Evolutionary conservation across 1,140 invertebrate species (phyloP).

Genomic region (Archivesica marissinica): DNA sequence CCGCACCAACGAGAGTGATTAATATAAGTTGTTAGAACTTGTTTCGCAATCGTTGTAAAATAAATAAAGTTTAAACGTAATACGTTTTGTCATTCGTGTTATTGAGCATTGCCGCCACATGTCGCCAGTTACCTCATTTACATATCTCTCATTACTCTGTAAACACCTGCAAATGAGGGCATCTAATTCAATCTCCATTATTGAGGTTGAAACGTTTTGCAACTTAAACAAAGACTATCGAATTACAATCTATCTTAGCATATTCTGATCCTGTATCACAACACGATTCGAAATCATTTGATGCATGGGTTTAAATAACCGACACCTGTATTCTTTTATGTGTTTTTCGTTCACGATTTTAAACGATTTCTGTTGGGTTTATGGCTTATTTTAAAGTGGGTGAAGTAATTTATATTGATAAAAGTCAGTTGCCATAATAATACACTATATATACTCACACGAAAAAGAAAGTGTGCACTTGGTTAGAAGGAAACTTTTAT

Average conservation of each 20-base stretch:
- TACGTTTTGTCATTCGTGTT: background rate
- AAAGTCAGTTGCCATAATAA: background rate
- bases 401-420: background rate
- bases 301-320: background rate
- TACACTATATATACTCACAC: too few species aligned
- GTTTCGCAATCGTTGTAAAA: background rate
- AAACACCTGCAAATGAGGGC: background rate
- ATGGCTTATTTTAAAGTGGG: background rate
- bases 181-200: background rate
- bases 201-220: background rate
- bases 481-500: too few species aligned
- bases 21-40: background rate
- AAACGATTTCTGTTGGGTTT: constrained; percentile 10
- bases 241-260: too few species aligned
- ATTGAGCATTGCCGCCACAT: background rate
- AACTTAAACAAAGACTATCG: background rate
- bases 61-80: background rate
- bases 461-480: too few species aligned
- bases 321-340: background rate
- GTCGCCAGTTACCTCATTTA: background rate
- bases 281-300: background rate
- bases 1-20: background rate
- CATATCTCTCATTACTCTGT: background rate
- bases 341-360: background rate
- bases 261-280: background rate